Conservation (phyloP, 2,113 vertebrate genomes). For the Proterorhinus semilunaris region DNA sequence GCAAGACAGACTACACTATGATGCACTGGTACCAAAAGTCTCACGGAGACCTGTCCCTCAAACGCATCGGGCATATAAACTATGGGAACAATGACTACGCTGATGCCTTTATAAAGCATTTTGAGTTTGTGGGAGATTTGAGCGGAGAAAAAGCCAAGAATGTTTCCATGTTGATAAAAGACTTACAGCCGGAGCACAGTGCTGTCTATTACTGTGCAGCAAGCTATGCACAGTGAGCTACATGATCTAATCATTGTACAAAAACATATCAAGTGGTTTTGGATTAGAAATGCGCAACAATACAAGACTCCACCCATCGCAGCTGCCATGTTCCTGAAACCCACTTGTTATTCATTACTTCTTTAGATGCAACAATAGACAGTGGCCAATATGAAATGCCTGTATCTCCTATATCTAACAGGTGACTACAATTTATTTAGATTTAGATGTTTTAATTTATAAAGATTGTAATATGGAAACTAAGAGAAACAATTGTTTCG, state of each 20-base stretch:
- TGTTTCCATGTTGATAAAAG: constrained; percentile 12
- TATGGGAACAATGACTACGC: fast-evolving
- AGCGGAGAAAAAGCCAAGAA: constrained; percentile 13
- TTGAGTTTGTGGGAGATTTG: constrained; percentile 40
- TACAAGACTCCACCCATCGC: not conserved
- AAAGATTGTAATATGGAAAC: too few species aligned
- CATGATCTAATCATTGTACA: not conserved
- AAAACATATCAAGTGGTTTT: constrained; percentile 13
- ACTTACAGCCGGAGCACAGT: constrained; percentile 27
- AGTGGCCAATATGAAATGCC: too few species aligned
- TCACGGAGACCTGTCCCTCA: constrained; percentile 17
- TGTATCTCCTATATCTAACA: too few species aligned
- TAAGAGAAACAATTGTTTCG: too few species aligned
- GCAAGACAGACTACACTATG: not conserved
- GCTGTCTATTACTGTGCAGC: constrained; percentile 62
- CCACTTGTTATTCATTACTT: not conserved
- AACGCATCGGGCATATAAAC: constrained; percentile 34
- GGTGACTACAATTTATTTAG: too few species aligned
- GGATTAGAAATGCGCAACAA: not conserved
- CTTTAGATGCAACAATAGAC: too few species aligned
- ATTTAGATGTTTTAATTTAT: too few species aligned
- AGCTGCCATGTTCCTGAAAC: not conserved
- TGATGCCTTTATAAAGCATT: constrained; percentile 22
- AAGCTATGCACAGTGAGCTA: constrained; percentile 38
- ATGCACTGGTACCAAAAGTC: constrained; percentile 49